These are phyloP conservation scores for Dryocosmus kuriphilus DNA, from an alignment of 2,888 invertebrate species.

Conservation along the genomic window DNA sequence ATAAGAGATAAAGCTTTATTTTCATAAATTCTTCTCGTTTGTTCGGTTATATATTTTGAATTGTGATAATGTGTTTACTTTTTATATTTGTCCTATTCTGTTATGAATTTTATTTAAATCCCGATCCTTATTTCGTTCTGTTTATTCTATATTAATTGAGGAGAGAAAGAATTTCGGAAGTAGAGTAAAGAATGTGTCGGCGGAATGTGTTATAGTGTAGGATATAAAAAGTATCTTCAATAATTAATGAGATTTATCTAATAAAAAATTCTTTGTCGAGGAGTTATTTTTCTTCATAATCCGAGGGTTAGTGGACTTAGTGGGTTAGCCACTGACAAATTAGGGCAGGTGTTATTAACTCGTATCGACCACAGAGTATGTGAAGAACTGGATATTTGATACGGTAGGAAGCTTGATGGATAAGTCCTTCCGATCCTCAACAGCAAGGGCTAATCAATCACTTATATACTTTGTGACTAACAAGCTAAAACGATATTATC, in stretches of 20 bases:
- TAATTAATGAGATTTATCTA: not conserved
- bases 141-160: not conserved
- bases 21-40: not conserved
- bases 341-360: not conserved
- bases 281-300: not conserved
- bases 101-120: not conserved
- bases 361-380: not conserved
- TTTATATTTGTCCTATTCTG: not conserved
- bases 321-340: constrained; percentile 23
- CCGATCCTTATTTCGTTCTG: not conserved
- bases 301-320: too few species aligned
- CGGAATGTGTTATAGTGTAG: not conserved
- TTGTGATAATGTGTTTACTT: not conserved
- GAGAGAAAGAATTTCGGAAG: too few species aligned
- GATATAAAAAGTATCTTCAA: not conserved
- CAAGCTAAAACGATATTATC: not conserved
- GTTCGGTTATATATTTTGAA: not conserved
- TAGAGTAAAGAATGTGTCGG: not conserved
- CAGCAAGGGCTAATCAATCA: not conserved
- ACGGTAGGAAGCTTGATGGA: constrained; percentile 7
- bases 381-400: not conserved
- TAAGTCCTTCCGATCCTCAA: constrained; percentile 1
- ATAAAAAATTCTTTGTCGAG: not conserved
- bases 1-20: not conserved
- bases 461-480: not conserved